Percentiles rank a stretch among this genome's conserved stretches.
These are phyloP conservation scores for Psammodynastes pulverulentus DNA, from an alignment of 2,113 vertebrate genomes.

Conservation along the genomic window DNA sequence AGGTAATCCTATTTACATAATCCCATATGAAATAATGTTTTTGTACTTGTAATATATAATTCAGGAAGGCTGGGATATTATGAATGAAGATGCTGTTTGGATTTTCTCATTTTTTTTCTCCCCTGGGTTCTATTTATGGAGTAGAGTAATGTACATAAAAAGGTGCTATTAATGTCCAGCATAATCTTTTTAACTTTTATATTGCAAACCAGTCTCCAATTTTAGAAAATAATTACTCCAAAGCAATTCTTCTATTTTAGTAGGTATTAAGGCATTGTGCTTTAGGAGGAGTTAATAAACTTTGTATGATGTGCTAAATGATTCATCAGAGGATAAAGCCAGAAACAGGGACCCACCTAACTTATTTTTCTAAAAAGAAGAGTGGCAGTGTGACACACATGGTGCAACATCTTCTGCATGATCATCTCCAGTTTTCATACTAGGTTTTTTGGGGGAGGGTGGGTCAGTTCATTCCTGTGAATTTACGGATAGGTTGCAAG, in stretches of 20 bases:
- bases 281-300: not conserved
- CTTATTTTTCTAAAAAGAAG: not conserved
- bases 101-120: not conserved
- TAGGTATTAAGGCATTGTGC: slow-evolving; percentile 1
- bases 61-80: not conserved
- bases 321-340: accelerated
- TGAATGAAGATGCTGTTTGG: slow-evolving; percentile 9
- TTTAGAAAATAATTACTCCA: slow-evolving; percentile 39
- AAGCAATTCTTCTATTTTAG: slow-evolving; percentile 23
- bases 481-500: not conserved
- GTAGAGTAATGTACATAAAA: slow-evolving; percentile 4
- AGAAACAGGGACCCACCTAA: not conserved
- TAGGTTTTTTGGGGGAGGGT: not conserved
- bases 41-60: slow-evolving; percentile 6
- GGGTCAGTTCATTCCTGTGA: not conserved
- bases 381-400: not conserved
- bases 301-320: not conserved
- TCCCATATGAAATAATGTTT: slow-evolving; percentile 25
- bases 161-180: slow-evolving; percentile 29
- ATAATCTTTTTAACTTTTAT: slow-evolving; percentile 49
- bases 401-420: not conserved
- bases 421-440: not conserved
- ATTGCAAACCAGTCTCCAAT: slow-evolving; percentile 16
- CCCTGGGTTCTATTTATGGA: not conserved
- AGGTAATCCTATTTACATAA: slow-evolving; percentile 6